A percentile compares a stretch with the other conserved stretches of the same genome.
phyloP scores from a whole-genome alignment of 1,140 invertebrate species.

The Apis florea region DNA sequence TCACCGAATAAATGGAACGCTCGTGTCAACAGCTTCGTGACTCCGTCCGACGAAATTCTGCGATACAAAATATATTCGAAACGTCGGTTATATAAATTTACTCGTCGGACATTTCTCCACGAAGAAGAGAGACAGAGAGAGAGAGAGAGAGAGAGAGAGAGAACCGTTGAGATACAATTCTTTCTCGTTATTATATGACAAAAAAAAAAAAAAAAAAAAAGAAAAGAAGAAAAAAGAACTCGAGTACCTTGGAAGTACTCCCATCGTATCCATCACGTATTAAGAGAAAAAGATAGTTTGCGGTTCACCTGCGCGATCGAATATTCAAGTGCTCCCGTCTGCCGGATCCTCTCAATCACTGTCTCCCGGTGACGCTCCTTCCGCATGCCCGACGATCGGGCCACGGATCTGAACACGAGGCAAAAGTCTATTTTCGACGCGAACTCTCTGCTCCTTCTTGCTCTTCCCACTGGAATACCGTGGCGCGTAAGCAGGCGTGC shows the following conservation, averaged over 20 bases:
- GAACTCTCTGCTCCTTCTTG: conserved; percentile 38
- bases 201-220: no score
- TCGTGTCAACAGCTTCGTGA: conserved; percentile 17
- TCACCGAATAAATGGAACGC: conserved; percentile 29
- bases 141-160: no score
- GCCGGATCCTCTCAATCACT: conserved; percentile 58
- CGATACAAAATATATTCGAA: not conserved
- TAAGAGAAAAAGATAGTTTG: conserved; percentile 13
- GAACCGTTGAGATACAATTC: no score
- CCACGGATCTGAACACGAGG: conserved; percentile 26
- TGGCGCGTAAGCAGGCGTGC: not conserved
- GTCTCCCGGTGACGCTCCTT: conserved; percentile 48
- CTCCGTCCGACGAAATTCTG: conserved; percentile 12
- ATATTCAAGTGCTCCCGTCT: conserved; percentile 37
- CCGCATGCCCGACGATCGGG: conserved; percentile 55
- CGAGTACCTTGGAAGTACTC: no score
- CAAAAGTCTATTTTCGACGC: conserved; percentile 36
- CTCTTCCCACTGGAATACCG: conserved; percentile 41
- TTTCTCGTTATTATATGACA: no score
- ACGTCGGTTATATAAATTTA: not conserved
- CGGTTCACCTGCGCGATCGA: conserved; percentile 57
- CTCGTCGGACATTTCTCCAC: not conserved
- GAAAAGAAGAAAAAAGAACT: no score
- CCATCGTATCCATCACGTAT: not conserved
- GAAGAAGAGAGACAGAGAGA: not conserved